These are phyloP conservation scores for Dryas iulia DNA, from an alignment of 1,140 invertebrate species.

Conservation along the genomic window DNA sequence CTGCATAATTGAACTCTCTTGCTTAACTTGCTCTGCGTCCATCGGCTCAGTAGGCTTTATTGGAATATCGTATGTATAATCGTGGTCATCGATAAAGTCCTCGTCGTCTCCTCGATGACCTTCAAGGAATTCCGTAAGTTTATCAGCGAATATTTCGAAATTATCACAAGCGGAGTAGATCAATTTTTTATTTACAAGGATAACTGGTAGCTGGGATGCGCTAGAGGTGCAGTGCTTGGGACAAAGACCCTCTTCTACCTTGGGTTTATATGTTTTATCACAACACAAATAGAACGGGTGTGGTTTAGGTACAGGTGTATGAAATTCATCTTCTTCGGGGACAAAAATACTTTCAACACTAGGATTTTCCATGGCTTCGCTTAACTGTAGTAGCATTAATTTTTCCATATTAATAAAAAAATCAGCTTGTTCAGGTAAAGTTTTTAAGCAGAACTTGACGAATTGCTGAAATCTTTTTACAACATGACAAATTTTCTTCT, in stretches of 20 bases:
- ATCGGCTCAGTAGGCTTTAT: conserved; percentile 44
- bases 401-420: conserved; percentile 72
- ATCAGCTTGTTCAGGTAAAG: conserved; percentile 61
- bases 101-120: conserved; percentile 40
- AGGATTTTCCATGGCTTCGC: conserved; percentile 52
- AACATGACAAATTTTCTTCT: conserved; percentile 62
- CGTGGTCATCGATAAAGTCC: conserved; percentile 54
- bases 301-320: conserved; percentile 46
- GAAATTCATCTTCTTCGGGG: conserved; percentile 38
- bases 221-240: conserved; percentile 58
- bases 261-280: conserved; percentile 53
- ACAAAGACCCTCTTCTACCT: conserved; percentile 51
- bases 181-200: conserved; percentile 61
- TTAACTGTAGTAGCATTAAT: conserved; percentile 64
- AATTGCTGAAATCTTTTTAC: conserved; percentile 68
- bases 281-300: conserved; percentile 64
- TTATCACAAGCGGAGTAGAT: conserved; percentile 67
- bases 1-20: conserved; percentile 65
- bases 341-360: conserved; percentile 54
- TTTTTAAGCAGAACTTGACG: conserved; percentile 57
- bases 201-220: conserved; percentile 54
- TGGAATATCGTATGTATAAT: conserved; percentile 53
- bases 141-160: conserved; percentile 51
- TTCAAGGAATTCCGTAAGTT: conserved; percentile 49
- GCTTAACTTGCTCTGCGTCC: conserved; percentile 46